These are phyloP conservation scores for Nematolebias whitei DNA, from an alignment of 2,113 vertebrate species.

Conservation along the genomic window DNA sequence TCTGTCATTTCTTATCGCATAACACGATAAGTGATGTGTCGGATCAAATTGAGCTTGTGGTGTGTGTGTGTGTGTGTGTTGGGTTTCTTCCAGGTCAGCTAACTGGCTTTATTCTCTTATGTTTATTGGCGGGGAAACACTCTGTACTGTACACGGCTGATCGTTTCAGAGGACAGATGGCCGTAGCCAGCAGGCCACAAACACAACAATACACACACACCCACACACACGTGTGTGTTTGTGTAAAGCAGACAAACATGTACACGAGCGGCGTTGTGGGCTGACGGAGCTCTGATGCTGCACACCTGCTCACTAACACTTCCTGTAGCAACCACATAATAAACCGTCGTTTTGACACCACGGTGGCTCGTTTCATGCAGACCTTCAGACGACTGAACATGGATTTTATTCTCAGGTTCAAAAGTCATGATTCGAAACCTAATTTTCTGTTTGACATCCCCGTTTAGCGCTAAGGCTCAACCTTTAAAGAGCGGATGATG, in stretches of 20 bases:
- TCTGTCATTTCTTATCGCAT: neutral
- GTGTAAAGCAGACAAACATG: constrained; percentile 11
- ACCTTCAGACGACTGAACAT: neutral
- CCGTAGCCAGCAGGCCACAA: constrained; percentile 46
- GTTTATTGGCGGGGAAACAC: constrained; percentile 29
- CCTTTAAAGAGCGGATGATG: constrained; percentile 34
- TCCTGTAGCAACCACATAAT: constrained; percentile 2
- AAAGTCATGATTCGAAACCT: neutral
- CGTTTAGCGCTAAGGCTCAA: constrained; percentile 17
- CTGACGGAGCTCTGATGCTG: constrained; percentile 12
- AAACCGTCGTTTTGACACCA: neutral
- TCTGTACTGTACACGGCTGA: constrained; percentile 24
- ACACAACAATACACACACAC: constrained; percentile 12
- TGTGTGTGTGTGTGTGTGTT: constrained; percentile 15
- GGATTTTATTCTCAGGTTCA: neutral
- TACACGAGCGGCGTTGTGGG: constrained; percentile 15
- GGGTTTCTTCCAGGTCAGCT: constrained; percentile 53
- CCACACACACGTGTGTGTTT: neutral
- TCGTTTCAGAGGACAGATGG: constrained; percentile 59
- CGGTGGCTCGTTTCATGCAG: neutral
- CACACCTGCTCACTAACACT: constrained; percentile 38
- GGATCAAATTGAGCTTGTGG: neutral
- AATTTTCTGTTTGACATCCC: neutral
- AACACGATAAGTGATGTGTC: neutral
- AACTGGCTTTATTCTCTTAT: constrained; percentile 30